Evolutionary conservation across 2,888 invertebrate species (phyloP), one percentile per base, ranked within the genome.

Genomic region (Sinotaia quadrata): DNA sequence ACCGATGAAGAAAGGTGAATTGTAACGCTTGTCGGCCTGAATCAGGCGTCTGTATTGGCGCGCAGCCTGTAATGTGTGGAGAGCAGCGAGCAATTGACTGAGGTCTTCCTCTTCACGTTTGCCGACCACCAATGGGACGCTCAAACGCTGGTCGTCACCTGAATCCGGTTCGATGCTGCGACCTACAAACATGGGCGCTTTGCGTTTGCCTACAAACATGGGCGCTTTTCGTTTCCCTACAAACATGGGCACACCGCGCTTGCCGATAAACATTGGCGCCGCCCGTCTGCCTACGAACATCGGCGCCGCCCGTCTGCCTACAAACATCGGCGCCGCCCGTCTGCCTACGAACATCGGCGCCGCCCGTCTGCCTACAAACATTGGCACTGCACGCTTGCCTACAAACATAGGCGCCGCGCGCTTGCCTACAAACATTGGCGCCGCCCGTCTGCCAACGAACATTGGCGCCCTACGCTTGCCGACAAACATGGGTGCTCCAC

Each of bases 341-440:
- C 75, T 78, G 8, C 78, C 80, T 41, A 78, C 73, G 52, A 79
- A 77, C 37, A 71, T 61, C 4, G 77, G 79, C 0, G 29, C 52
- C 41, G 71, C 71, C 44, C 75, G 56, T 41, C 76, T 78, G 5
- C 75, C 78, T 18, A 75, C 68, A 54, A 69, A 69, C 34, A 63
- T 57, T 1, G 68, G 68, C n/a, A 67, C 67, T 31, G 73, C 68
- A 59, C 76, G 68, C 61, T 76, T 78, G 10, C 78, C 80, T 36
- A 78, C 74, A 52, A 79, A 77, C 44, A 71, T 63, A n/a, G 78
- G 79, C 1, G 34, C 57, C 34, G 72, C 72, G 44, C 75, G 52
- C 47, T 77, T 78, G 24, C 78, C 80, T 24, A 78, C 72, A 65
- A 78, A 78, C 67, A 73, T 62, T 27, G 78, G 80, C 15, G 34